A percentile compares a stretch with the other conserved stretches of the same genome.
Conservation (phyloP, 2,888 invertebrate species). For the Drosophila austrosaltans region DNA sequence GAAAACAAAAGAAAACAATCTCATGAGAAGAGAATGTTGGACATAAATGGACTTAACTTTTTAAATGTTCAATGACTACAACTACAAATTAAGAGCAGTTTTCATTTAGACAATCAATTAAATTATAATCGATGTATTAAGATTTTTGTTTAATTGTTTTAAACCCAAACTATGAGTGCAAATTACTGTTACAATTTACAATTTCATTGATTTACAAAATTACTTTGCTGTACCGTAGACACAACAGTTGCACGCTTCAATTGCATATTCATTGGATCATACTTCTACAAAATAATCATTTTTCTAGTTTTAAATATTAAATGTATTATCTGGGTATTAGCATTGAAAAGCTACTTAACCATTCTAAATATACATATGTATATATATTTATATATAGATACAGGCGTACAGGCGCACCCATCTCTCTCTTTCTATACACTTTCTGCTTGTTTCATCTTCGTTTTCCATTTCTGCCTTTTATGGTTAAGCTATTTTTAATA, state of each 20-base stretch:
- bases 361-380: not conserved
- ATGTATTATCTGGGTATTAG: slow-evolving; percentile 2
- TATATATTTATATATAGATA: not conserved
- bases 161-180: too few species aligned
- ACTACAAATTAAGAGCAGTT: too few species aligned
- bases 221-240: not conserved
- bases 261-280: not conserved
- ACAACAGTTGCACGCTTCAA: not conserved
- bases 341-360: not conserved
- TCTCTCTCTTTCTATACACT: not conserved
- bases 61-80: too few species aligned
- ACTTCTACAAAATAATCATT: not conserved
- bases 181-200: too few species aligned
- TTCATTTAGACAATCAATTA: too few species aligned
- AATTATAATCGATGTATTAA: too few species aligned
- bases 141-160: too few species aligned
- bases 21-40: too few species aligned
- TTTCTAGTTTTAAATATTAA: not conserved
- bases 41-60: too few species aligned
- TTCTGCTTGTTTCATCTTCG: not conserved
- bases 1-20: too few species aligned
- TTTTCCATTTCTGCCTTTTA: not conserved
- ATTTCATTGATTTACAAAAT: too few species aligned
- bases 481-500: slow-evolving; percentile 41
- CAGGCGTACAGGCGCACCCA: too few species aligned